These are phyloP conservation scores for Nephotettix cincticeps DNA, from an alignment of 1,140 invertebrate genomes.

Conservation along the genomic window DNA sequence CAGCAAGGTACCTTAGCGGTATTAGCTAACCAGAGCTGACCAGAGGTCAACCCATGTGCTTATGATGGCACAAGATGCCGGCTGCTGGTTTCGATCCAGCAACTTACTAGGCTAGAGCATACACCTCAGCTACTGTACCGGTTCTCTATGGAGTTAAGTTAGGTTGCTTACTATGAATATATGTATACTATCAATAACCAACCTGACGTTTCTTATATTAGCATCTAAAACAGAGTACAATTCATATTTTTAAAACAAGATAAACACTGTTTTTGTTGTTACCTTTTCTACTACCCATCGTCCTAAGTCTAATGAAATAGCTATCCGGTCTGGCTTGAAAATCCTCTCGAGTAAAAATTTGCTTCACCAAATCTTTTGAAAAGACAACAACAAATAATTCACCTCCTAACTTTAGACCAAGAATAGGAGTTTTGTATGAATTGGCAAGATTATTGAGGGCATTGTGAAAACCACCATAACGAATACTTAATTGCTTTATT, in stretches of 20 bases:
- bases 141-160: no score
- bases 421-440: constrained; percentile 59
- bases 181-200: no score
- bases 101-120: no score
- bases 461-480: constrained; percentile 60
- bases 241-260: not conserved
- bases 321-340: constrained; percentile 72
- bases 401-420: constrained; percentile 65
- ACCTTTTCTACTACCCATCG: constrained; percentile 66
- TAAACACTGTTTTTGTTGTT: no score
- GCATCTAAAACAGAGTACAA: not conserved
- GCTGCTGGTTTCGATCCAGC: no score
- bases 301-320: constrained; percentile 67
- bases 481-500: constrained; percentile 54
- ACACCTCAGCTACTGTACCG: no score
- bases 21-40: no score
- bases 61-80: no score
- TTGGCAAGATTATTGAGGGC: constrained; percentile 58
- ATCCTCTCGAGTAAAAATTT: constrained; percentile 61
- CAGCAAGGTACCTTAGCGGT: no score
- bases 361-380: constrained; percentile 55
- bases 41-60: no score
- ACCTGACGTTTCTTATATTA: not conserved
- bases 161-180: not conserved
- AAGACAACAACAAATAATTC: constrained; percentile 61